Conservation (phyloP, 2,113 vertebrate genomes). For the Poeciliopsis retropinna region DNA sequence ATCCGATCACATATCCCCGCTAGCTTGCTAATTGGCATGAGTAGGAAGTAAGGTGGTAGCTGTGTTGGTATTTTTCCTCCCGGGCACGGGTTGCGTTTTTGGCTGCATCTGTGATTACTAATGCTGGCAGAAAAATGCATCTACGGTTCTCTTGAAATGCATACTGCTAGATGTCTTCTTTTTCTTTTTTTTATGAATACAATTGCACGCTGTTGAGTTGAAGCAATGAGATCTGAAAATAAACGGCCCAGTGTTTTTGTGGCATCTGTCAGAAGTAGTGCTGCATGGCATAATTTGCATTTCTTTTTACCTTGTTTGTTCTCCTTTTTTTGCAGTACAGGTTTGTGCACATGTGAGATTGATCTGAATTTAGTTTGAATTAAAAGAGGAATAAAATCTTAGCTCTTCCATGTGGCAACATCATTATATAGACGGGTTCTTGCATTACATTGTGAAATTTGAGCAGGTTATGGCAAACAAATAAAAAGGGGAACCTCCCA, state of each 20-base stretch:
- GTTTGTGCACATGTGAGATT: conserved; percentile 2
- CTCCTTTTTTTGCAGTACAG: neutral
- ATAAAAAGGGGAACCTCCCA: too few relatives aligned
- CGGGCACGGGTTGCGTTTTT: conserved; percentile 18
- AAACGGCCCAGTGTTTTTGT: neutral
- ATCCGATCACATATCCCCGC: conserved; percentile 55
- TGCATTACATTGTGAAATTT: neutral
- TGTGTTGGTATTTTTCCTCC: conserved; percentile 64
- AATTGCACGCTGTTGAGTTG: neutral
- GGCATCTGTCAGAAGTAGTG: conserved; percentile 1
- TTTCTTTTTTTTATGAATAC: neutral
- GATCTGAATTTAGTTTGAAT: neutral
- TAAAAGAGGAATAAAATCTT: neutral
- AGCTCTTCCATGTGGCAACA: neutral
- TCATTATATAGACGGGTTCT: neutral
- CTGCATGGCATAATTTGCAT: conserved; percentile 20
- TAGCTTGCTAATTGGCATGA: conserved; percentile 79
- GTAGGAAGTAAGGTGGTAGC: conserved; percentile 68
- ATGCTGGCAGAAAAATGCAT: neutral
- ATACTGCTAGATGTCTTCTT: neutral
- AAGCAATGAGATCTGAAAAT: neutral
- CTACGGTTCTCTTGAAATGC: neutral
- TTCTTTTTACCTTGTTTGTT: neutral
- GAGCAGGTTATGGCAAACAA: neutral
- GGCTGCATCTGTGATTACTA: conserved; percentile 12